Evolutionary conservation across 2,113 vertebrate species (phyloP), one percentile per base, ranked within the genome.

Genomic region (Prolemur simus): DNA sequence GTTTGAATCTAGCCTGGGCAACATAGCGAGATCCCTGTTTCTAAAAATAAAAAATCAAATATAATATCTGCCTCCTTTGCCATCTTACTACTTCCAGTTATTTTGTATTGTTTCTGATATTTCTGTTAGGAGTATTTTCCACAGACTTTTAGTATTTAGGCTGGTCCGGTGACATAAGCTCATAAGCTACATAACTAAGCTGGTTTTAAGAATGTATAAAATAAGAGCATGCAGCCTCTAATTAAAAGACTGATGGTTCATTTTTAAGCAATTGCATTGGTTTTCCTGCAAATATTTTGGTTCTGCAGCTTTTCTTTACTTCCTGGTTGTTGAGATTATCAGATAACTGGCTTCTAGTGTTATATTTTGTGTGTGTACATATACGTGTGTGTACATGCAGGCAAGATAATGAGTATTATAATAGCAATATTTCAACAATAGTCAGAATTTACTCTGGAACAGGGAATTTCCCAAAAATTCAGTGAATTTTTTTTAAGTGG

Each of bases 271-370:
- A 32, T 76, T 89, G 20, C 20, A 21, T 49, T 91, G 47, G 5
- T 87, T 92, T 91, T 68, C 42, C 83, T 80, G 29, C 18, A 90
- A 6, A 80, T 87, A 58, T 60, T 97, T 96, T 86, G 49, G 81
- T 27, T 88, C 63, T 66, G 73, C 1, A 6, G 2, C 20, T 71
- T 88, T 77, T 78, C 45, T 81, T 64, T 47, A 32, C 42, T 73
- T 88, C 11, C 73, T 89, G 25, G 4, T 39, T 82, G 17, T 58
- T 95, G n/a, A 73, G n/a, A 54, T 23, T 85, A 5, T 87, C 29
- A 56, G 34, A 52, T 58, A 95, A 90, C 54, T 74, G 54, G 69
- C 45, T 74, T 82, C 54, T 39, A 3, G 6, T 66, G 1, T 93
- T 95, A 77, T 20, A 6, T 3, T 60, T 5, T 47, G 5, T 69